Evolutionary conservation across 2,888 invertebrate genomes (phyloP).

Genomic region (Dicyrtoma fusca): DNA sequence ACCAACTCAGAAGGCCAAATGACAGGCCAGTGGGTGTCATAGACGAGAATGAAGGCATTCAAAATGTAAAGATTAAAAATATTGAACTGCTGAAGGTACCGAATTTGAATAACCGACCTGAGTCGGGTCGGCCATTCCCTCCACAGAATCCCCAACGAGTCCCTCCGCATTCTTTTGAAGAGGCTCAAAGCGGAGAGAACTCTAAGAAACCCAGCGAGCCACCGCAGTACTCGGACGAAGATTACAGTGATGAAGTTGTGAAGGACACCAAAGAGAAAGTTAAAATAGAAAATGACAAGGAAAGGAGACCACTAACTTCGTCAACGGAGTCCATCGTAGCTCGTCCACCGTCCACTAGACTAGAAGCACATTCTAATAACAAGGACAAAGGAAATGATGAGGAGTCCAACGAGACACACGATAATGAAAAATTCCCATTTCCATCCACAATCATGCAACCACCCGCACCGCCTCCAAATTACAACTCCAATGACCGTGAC

Average conservation of each 20-base stretch:
- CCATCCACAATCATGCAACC: conserved; percentile 38
- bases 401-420: conserved; percentile 23
- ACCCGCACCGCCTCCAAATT: conserved; percentile 41
- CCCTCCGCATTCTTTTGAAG: conserved; percentile 3
- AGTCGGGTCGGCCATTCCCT: too few species aligned
- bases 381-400: conserved; percentile 8
- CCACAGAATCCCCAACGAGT: not conserved
- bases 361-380: not conserved
- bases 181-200: conserved; percentile 5
- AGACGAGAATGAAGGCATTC: conserved; percentile 51
- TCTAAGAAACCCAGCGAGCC: conserved; percentile 15
- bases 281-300: conserved; percentile 10
- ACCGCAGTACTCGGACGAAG: conserved; percentile 30
- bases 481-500: conserved; percentile 37
- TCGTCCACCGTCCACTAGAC: not conserved
- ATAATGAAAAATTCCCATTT: conserved; percentile 21
- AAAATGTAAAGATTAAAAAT: conserved; percentile 52
- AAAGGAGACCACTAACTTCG: conserved; percentile 24
- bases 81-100: conserved; percentile 52
- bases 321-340: conserved; percentile 1
- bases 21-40: conserved; percentile 1
- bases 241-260: conserved; percentile 22
- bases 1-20: conserved; percentile 20
- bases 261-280: conserved; percentile 7
- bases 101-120: conserved; percentile 29